Evolutionary conservation across 92 coral and sea anemone genomes (phyloP).

Genomic region (Epizoanthus scotinus): DNA sequence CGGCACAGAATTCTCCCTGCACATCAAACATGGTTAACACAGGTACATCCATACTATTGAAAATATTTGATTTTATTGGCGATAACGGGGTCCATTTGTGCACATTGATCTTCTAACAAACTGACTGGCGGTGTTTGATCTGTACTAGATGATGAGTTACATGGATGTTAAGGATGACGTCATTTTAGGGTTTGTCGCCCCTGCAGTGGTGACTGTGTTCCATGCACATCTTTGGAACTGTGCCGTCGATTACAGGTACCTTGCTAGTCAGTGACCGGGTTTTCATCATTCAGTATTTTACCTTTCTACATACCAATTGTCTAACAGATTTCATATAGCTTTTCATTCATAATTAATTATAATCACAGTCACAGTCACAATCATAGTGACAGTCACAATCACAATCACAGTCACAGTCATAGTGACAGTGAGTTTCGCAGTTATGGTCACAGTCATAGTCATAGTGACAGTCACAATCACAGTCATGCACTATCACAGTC

Average conservation of each 20-base stretch:
- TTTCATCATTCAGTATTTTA: no score
- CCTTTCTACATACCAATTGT: background rate
- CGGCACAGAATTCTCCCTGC: conserved; percentile 87
- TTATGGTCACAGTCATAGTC: background rate
- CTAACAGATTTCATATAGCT: no score
- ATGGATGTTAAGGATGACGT: conserved; percentile 90
- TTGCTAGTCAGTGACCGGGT: background rate
- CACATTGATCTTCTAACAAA: background rate
- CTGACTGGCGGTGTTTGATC: background rate
- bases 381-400: no score
- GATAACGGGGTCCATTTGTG: background rate
- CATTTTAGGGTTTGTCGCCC: conserved; percentile 89
- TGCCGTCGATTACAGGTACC: conserved; percentile 87
- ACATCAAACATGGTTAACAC: conserved; percentile 87
- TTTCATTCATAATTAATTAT: no score
- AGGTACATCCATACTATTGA: conserved; percentile 52
- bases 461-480: no score
- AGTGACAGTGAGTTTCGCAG: background rate
- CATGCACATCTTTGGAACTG: conserved; percentile 95
- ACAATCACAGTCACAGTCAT: background rate
- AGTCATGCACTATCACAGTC: background rate
- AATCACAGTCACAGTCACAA: no score
- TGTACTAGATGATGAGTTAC: conserved; percentile 71
- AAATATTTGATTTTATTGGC: background rate
- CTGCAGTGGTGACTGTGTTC: conserved; percentile 93